These are phyloP conservation scores for Athetis lepigone DNA, from an alignment of 2,888 invertebrate species.

Conservation along the genomic window DNA sequence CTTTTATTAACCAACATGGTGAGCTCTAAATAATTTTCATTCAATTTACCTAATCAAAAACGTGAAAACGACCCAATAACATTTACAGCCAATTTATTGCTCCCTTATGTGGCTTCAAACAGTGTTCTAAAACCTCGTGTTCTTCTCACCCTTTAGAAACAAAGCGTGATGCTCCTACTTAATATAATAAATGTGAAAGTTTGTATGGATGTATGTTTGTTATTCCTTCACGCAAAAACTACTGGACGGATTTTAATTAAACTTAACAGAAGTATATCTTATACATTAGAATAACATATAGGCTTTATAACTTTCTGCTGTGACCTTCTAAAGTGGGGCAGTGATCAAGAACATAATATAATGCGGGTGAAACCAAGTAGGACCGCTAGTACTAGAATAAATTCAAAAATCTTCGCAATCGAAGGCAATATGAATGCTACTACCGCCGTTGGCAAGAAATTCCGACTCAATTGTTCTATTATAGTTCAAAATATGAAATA, in stretches of 20 bases:
- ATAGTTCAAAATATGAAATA: conserved; percentile 46
- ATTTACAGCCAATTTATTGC: conserved; percentile 24
- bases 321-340: too few species aligned
- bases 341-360: too few species aligned
- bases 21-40: neutral
- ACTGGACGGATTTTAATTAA: too few species aligned
- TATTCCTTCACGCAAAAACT: too few species aligned
- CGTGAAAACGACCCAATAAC: conserved; percentile 31
- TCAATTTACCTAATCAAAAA: neutral
- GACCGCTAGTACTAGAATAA: conserved; percentile 18
- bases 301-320: too few species aligned
- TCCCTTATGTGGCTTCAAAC: conserved; percentile 13
- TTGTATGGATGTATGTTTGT: too few species aligned
- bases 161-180: conserved; percentile 38
- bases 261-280: too few species aligned
- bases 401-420: conserved; percentile 32
- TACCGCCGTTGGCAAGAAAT: conserved; percentile 45
- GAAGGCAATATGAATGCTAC: conserved; percentile 28
- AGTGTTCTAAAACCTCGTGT: conserved; percentile 6
- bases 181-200: too few species aligned
- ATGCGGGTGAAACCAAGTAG: too few species aligned
- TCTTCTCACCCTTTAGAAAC: conserved; percentile 24
- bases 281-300: too few species aligned
- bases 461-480: conserved; percentile 44
- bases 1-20: neutral